Evolutionary conservation across 2,113 vertebrate species (phyloP), one percentile per base, ranked within the genome.

Genomic region (Heliornis fulica): DNA sequence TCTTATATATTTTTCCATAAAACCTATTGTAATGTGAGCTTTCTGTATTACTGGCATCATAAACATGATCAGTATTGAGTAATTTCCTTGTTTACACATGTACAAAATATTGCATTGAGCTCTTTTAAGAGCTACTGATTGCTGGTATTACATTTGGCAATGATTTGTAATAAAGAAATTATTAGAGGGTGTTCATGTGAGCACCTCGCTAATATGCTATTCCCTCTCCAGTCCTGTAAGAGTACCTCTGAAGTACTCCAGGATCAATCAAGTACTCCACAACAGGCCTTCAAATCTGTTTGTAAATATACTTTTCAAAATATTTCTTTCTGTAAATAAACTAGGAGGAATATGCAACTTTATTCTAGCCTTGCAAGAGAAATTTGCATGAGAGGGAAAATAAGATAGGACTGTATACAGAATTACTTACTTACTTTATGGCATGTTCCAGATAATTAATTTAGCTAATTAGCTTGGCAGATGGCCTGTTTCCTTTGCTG

Each of bases 191-290:
- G 83, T 51, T 92, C 71, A 53, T 8, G 2, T 70, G 54, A 95
- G 15, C 50, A 91, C 64, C 65, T 77, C 86, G 64, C 7, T 83
- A 90, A 53, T 69, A 76, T 48, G 34, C 76, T 74, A 57, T 60
- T 74, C 41, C 64, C 89, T 92, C 89, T 91, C 65, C 68, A 83
- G 38, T 77, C 41, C 45, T 83, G 1, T 38, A 53, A 68, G 63
- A 92, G 87, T 59, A 96, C 17, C 54, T 78, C 38, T 91, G 60
- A 93, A 90, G 34, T 78, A 87, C 66, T 89, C 40, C 19, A 92
- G 57, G 34, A 87, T 78, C 59, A 89, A 77, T 87, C 90, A 87
- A 94, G 29, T 41, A 50, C 61, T 87, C 38, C 20, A 87, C 71
- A 94, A 90, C 8, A 90, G 63, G 51, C 5, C 53, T 82, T 88